Evolutionary conservation across 2,113 vertebrate genomes (phyloP).

Genomic region (Struthidea cinerea): DNA sequence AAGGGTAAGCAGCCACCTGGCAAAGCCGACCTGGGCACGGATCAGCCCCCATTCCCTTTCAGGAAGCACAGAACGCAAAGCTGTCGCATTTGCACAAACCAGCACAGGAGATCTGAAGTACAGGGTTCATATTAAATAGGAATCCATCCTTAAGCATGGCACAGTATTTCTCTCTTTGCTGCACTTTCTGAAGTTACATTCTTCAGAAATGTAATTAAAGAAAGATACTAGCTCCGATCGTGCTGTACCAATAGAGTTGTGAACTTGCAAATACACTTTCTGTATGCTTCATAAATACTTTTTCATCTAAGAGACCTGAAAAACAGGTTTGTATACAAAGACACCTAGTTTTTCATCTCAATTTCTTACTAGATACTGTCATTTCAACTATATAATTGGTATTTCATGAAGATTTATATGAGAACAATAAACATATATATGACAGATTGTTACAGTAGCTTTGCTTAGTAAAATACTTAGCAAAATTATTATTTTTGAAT

Average conservation of each 20-base stretch:
- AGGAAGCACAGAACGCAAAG: not conserved
- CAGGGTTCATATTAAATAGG: not conserved
- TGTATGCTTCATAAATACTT: not conserved
- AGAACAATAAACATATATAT: not conserved
- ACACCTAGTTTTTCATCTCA: not conserved
- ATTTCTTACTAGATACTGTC: not conserved
- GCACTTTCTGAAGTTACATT: not conserved
- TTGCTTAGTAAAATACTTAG: not conserved
- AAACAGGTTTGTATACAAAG: not conserved
- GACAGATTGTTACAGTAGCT: not conserved
- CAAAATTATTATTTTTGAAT: not conserved
- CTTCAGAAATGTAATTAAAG: constrained; percentile 15
- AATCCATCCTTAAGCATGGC: not conserved
- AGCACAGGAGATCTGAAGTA: not conserved
- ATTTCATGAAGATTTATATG: not conserved
- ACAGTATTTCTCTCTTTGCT: not conserved
- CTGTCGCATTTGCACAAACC: not conserved
- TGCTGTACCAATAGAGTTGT: not conserved
- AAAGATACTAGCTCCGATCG: not conserved
- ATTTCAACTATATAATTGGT: not conserved
- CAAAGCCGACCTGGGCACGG: accelerated
- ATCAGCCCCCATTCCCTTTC: not conserved
- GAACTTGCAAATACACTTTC: not conserved
- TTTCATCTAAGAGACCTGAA: not conserved
- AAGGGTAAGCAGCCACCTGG: not conserved